phyloP scores from a whole-genome alignment of 2,797 vertebrate species.

The Gobionotothen gibberifrons region DNA sequence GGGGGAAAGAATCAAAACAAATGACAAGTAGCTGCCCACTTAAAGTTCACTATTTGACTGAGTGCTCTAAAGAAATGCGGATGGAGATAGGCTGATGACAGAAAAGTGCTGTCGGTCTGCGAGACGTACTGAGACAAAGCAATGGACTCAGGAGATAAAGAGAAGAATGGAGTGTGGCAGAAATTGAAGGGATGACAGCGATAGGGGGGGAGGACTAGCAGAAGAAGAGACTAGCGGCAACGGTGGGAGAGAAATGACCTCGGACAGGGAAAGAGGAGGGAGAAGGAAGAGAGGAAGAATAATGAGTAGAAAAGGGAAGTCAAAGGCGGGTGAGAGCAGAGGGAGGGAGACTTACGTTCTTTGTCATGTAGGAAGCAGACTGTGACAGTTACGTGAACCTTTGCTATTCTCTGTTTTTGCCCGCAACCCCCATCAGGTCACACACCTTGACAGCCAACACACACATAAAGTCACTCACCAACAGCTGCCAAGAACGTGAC shows the following conservation, averaged over 20 bases:
- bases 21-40: slow-evolving; percentile 73
- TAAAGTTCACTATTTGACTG: slow-evolving; percentile 65
- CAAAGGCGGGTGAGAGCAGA: slow-evolving; percentile 21
- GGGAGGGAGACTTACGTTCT: slow-evolving; percentile 38
- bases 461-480: slow-evolving; percentile 40
- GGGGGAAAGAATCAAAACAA: slow-evolving; percentile 54
- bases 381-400: slow-evolving; percentile 73
- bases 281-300: slow-evolving; percentile 8
- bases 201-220: slow-evolving; percentile 52
- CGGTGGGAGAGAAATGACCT: slow-evolving; percentile 65
- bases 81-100: slow-evolving; percentile 60
- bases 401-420: slow-evolving; percentile 44
- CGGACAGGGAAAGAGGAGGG: slow-evolving; percentile 24
- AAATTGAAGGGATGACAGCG: slow-evolving; percentile 69
- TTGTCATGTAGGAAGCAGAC: slow-evolving; percentile 70
- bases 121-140: slow-evolving; percentile 57
- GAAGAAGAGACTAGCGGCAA: slow-evolving; percentile 33
- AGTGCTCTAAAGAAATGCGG: slow-evolving; percentile 46
- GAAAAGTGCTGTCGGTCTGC: slow-evolving; percentile 52
- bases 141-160: slow-evolving; percentile 62
- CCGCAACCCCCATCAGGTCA: slow-evolving; percentile 57
- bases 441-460: slow-evolving; percentile 61
- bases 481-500: slow-evolving; percentile 49
- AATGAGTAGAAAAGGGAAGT: slow-evolving; percentile 7
- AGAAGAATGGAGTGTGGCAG: slow-evolving; percentile 56